phyloP scores from a whole-genome alignment of 1,140 invertebrate genomes.

The Dendroctonus valens region DNA sequence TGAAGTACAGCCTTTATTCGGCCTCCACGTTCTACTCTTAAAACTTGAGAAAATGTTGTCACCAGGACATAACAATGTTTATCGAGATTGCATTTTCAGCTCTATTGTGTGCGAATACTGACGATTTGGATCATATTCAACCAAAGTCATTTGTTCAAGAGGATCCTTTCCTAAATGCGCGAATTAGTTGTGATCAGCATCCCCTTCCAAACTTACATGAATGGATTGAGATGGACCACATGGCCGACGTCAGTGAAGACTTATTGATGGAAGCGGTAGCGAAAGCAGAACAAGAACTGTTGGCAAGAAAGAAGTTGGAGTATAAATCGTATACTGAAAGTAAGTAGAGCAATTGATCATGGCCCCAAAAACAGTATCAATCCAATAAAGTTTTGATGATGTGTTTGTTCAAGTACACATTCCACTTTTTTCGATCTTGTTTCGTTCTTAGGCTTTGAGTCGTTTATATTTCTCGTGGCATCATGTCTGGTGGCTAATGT shows the following conservation, averaged over 20 bases:
- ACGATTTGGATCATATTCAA: constrained; percentile 64
- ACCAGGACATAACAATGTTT: no score
- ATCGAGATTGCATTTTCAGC: constrained; percentile 45
- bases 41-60: no score
- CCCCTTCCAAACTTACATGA: constrained; percentile 61
- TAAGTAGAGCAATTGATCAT: constrained; percentile 44
- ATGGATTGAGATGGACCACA: constrained; percentile 61
- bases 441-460: no score
- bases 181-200: constrained; percentile 73
- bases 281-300: constrained; percentile 71
- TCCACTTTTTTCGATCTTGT: no score
- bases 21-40: no score
- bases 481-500: no score
- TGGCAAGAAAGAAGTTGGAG: constrained; percentile 69
- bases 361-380: no score
- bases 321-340: constrained; percentile 71
- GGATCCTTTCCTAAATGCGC: constrained; percentile 84
- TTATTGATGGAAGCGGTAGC: constrained; percentile 65
- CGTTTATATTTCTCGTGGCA: no score
- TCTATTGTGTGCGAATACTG: constrained; percentile 80
- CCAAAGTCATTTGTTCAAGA: constrained; percentile 84
- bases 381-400: no score
- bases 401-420: no score
- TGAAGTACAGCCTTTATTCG: no score
- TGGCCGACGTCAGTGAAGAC: constrained; percentile 54